Base-by-base conservation (phyloP, 1,140 invertebrate genomes). In the Mesaphorura yosii region DNA sequence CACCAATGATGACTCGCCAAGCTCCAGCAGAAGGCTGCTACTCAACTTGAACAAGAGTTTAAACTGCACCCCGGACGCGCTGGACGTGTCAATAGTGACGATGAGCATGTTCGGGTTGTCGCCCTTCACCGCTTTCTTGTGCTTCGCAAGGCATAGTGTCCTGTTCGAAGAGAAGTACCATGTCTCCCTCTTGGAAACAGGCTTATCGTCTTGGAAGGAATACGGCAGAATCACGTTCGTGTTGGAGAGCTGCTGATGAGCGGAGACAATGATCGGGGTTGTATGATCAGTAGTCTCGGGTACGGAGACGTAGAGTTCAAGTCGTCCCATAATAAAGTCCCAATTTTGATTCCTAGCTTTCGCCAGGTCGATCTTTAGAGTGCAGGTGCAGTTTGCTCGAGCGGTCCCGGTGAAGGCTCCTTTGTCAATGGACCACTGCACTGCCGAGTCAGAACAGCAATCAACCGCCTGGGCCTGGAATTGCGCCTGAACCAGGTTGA, bases 241-340 rank as follows among this genome's bases (percentile, higher is more conserved):
- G 23, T 46, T 46, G 14, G 44, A 27, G 29, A 27, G 44, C 44
- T 46, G 44, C 44, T 46, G 44, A 7, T 27, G 10, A 27, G 29
- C 29, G 10, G 44, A 46, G 19, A 46, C 44, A 23, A 46, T 46
- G 6, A 46, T n/a, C 7, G 44, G 44, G n/a, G n/a, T n/a, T n/a
- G n/a, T n/a, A n/a, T n/a, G n/a, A n/a, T n/a, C n/a, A n/a, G n/a
- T n/a, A n/a, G n/a, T n/a, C n/a, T n/a, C n/a, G n/a, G n/a, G n/a
- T n/a, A n/a, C n/a, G n/a, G n/a, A n/a, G n/a, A n/a, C n/a, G n/a
- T n/a, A n/a, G n/a, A n/a, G n/a, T n/a, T n/a, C n/a, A n/a, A n/a
- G n/a, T n/a, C n/a, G n/a, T n/a, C n/a, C n/a, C n/a, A n/a, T n/a
- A n/a, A n/a, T n/a, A n/a, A n/a, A n/a, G n/a, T n/a, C n/a, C n/a